Evolutionary conservation across 2,797 vertebrate genomes (phyloP).

Genomic region (Alectoris magna): DNA sequence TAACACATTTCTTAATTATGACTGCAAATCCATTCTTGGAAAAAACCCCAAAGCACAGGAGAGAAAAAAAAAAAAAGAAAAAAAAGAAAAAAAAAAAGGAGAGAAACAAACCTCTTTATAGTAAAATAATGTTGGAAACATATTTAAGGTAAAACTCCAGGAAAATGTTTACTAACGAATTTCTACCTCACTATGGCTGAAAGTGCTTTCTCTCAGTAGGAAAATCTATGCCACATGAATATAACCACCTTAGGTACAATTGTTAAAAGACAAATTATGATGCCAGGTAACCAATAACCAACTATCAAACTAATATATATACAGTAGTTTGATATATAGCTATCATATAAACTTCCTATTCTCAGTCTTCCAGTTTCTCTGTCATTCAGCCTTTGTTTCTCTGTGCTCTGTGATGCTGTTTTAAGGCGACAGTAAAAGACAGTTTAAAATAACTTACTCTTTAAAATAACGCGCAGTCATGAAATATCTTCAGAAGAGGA

Average conservation of each 20-base stretch:
- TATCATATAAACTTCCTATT: not conserved
- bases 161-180: not conserved
- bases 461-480: not conserved
- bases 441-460: not conserved
- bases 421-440: not conserved
- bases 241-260: not conserved
- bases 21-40: slow-evolving; percentile 50
- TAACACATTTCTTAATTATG: slow-evolving; percentile 76
- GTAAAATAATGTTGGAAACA: slow-evolving; percentile 29
- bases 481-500: slow-evolving; percentile 20
- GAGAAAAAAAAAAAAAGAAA: not conserved
- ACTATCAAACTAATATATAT: not conserved
- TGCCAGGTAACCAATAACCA: not conserved
- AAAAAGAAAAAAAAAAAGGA: not conserved
- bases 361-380: not conserved
- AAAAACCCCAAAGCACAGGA: slow-evolving; percentile 45
- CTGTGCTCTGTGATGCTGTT: not conserved
- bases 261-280: not conserved
- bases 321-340: not conserved
- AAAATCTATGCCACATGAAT: not conserved
- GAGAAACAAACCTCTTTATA: not conserved
- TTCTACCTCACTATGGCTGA: not conserved
- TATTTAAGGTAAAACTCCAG: not conserved
- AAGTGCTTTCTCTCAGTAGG: not conserved
- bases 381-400: not conserved